Base-by-base conservation (phyloP, 2,113 vertebrate genomes). In the Pyxicephalus adspersus region DNA sequence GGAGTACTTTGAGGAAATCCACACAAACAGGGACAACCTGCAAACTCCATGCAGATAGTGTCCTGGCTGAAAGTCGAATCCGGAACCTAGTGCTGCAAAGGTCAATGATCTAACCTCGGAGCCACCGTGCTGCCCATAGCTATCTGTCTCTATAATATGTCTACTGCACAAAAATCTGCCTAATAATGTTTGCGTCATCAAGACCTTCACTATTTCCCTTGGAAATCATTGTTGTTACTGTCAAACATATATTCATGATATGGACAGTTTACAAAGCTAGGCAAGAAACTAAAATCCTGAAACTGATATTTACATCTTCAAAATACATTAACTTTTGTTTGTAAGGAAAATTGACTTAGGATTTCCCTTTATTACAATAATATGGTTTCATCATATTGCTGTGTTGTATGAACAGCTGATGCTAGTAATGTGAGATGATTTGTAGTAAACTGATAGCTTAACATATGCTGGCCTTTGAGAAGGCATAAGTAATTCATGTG, bases 381-480 rank as follows among this genome's bases (percentile, higher is more conserved):
- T 11, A 23, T 22, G 5, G 8, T 58, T 23, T n/a, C n/a, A 1
- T 58, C n/a, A 58, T 11, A 72, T 55, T 54, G 25, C 51, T 34
- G 22, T 74, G 55, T 29, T 45, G 34, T 73, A 4, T 73, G 51
- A 74, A 60, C 54, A 74, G 52, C 55, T 74, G 54, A 74, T 74
- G 28, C 29, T 60, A 38, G 54, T 74, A 74, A 58, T 74, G n/a
- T 74, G 26, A 74, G 71, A 31, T 74, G 29, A 74, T 38, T 23
- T 60, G 54, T 29, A 58, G 54, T 75, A 75, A 60, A 61, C 20
- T 45, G 34, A 75, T 63, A 63, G 28, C 28, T 25, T 50, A 61
- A 31, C 73, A 75, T 75, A 75, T 58, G 34, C 54, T 60, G 54
- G 28, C 52, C 68, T 72, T 72, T 55, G 25, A 72, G 50, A 72